Conservation (phyloP, 2,888 invertebrate species). For the Rhopalosiphum nymphaeae region DNA sequence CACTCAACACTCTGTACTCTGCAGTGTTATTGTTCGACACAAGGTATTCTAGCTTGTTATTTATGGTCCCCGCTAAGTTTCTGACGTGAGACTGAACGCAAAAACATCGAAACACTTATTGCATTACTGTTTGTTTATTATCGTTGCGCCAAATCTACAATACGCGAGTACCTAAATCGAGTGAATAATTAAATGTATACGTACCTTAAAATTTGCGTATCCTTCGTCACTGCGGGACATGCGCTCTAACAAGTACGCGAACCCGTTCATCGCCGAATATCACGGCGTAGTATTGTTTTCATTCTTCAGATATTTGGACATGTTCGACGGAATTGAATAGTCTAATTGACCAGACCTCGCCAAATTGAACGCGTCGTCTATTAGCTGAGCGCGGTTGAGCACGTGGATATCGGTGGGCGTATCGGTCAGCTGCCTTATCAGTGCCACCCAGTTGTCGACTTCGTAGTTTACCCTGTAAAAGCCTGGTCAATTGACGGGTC, state of each 20-base stretch:
- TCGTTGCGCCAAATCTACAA: background rate
- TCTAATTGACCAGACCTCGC: conserved; percentile 76
- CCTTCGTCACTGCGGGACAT: background rate
- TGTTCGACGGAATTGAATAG: conserved; percentile 77
- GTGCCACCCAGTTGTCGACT: conserved; percentile 77
- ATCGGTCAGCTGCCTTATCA: conserved; percentile 77
- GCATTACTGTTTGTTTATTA: background rate
- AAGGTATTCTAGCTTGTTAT: background rate
- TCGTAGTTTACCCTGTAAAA: conserved; percentile 84
- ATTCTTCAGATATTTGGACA: conserved; percentile 78
- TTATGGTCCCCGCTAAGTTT: background rate
- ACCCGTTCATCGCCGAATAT: conserved; percentile 54
- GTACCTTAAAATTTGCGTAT: conserved; percentile 1
- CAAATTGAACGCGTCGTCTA: conserved; percentile 84
- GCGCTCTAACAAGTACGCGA: conserved; percentile 18
- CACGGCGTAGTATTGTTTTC: conserved; percentile 80
- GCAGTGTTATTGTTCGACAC: background rate
- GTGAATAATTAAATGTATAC: background rate
- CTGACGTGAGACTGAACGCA: conserved; percentile 12
- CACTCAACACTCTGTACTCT: background rate
- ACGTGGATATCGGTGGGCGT: conserved; percentile 71
- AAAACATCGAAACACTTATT: background rate
- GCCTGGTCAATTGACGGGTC: conserved; percentile 68
- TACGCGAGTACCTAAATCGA: background rate
- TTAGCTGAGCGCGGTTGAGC: conserved; percentile 82